Base-by-base conservation (phyloP, 2,888 invertebrate genomes). In the Cordilura impudica region DNA sequence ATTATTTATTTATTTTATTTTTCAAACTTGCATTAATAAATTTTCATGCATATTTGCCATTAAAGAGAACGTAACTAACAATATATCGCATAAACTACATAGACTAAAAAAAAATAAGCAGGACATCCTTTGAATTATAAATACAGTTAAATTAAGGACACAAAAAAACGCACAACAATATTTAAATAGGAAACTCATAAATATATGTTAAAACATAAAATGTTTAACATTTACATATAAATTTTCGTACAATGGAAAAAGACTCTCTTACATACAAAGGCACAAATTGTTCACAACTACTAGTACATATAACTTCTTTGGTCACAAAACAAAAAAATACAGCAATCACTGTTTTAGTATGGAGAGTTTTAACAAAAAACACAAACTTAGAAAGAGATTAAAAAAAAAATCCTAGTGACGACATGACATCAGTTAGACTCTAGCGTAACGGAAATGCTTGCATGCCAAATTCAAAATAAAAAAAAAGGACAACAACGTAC, bases 191-290 rank as follows among this genome's bases (percentile, higher is more conserved):
- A 74, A 79, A 61, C 51, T 47, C 74, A 78, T 74, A 74, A 78
- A 78, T 71, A 66, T 71, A 61, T 61, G 70, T 71, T 61, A 45
- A 79, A 79, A 71, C 66, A 74, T 74, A 63, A 76, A 67, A 71
- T 71, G 66, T 79, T 75, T n/a, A 78, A 61, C 75, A 79, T 79
- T 79, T 75, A 71, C 79, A 79, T 75, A 79, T 75, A 75, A 75
- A 79, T 79, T 75, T 45, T n/a, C 12, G n/a, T 39, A 39, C n/a
- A 39, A 39, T n/a, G n/a, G 8, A 31, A n/a, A 31, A 31, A 31
- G 35, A 4, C 35, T 39, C 4, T 26, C 6, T 4, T 4, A 26
- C 26, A 3, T 26, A 26, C 3, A 26, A 26, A 6, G 26, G 26
- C 26, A 26, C 3, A 26, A 26, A 6, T 26, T 4, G 26, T 26